phyloP scores from a whole-genome alignment of 2,888 invertebrate genomes.

The Hemistola chrysoprasaria region DNA sequence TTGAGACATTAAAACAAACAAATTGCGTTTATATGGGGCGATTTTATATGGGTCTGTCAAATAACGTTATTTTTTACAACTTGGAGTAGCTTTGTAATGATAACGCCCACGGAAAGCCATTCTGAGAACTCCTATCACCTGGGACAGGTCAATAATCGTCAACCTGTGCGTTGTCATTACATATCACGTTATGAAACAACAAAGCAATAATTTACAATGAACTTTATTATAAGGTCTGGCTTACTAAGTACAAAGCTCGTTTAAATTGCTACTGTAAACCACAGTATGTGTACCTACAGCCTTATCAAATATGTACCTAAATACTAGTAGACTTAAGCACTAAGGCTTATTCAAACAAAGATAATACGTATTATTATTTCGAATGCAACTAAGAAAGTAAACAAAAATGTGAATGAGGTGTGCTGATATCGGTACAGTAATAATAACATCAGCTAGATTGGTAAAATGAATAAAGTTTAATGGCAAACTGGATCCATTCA shows the following conservation, averaged over 20 bases:
- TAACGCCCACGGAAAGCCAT: conserved; percentile 46
- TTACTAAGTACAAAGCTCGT: conserved; percentile 29
- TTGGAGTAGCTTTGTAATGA: conserved; percentile 42
- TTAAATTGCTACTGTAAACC: conserved; percentile 33
- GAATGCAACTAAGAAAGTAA: too few species aligned
- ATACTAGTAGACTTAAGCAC: too few species aligned
- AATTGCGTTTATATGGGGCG: conserved; percentile 33
- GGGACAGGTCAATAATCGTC: conserved; percentile 31
- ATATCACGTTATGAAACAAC: conserved; percentile 39
- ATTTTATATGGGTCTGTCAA: conserved; percentile 35
- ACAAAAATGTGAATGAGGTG: conserved; percentile 23
- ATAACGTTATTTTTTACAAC: conserved; percentile 35
- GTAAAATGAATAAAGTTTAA: conserved; percentile 50
- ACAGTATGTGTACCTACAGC: conserved; percentile 35
- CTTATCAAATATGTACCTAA: too few species aligned
- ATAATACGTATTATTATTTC: too few species aligned
- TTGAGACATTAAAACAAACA: conserved; percentile 49
- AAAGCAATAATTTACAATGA: conserved; percentile 38
- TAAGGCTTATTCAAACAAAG: too few species aligned
- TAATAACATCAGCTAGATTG: conserved; percentile 40
- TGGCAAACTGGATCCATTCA: conserved; percentile 46
- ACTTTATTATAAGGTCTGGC: conserved; percentile 45
- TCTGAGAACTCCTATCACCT: conserved; percentile 41
- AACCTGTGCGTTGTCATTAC: conserved; percentile 23
- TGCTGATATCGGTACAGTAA: conserved; percentile 34